Evolutionary conservation across 2,797 vertebrate genomes (phyloP).

Genomic region (Rhabdophis nuchalis): DNA sequence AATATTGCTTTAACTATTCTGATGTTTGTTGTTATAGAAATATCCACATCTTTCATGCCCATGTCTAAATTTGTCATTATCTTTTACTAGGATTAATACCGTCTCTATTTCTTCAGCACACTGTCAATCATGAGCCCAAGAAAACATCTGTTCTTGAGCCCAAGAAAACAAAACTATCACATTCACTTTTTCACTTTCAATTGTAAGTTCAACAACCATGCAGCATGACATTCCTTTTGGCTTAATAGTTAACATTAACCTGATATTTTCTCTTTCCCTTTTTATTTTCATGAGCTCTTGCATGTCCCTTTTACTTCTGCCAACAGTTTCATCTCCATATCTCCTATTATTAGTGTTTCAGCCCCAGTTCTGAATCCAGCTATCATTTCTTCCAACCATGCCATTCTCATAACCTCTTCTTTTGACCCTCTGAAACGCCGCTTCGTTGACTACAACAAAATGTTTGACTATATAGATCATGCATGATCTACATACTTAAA

Average conservation of each 20-base stretch:
- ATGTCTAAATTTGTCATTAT: neutral
- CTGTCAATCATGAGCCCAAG: neutral
- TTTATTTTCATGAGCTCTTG: neutral
- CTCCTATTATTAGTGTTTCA: neutral
- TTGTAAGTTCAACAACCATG: neutral
- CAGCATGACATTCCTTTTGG: neutral
- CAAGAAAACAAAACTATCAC: neutral
- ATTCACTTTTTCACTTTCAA: neutral
- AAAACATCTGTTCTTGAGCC: neutral
- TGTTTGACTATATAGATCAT: neutral
- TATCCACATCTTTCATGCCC: neutral
- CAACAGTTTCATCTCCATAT: neutral
- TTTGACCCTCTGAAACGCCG: neutral
- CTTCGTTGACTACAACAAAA: neutral
- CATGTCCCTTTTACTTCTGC: neutral
- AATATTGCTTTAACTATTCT: neutral
- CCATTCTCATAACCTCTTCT: neutral
- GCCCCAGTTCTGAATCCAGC: neutral
- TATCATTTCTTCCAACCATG: neutral
- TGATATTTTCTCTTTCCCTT: neutral
- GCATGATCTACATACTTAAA: neutral
- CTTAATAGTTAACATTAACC: neutral
- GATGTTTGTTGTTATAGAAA: neutral
- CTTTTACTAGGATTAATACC: neutral
- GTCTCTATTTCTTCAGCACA: neutral